Percentiles rank a stretch among this genome's conserved stretches.
phyloP scores from a whole-genome alignment of 2,113 vertebrate species.

The Tursiops truncatus region DNA sequence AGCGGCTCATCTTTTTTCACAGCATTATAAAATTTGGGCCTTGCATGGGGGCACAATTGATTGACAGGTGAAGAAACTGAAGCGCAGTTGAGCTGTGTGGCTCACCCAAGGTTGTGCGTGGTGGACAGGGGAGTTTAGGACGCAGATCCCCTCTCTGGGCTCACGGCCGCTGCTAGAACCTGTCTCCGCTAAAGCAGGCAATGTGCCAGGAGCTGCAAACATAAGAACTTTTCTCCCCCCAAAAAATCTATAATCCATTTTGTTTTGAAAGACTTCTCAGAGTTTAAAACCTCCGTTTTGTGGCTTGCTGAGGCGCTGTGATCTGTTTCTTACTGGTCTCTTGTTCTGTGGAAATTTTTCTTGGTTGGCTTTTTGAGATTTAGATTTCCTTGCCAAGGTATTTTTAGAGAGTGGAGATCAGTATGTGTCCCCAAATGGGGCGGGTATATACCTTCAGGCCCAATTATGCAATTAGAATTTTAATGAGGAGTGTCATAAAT shows the following conservation, averaged over 20 bases:
- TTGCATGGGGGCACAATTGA: not conserved
- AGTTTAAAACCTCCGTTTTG: conserved; percentile 53
- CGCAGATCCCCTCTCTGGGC: not conserved
- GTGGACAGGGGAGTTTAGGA: not conserved
- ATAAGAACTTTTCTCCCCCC: not conserved
- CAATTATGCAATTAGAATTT: conserved; percentile 74
- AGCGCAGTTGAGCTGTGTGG: not conserved
- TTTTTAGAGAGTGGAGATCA: conserved; percentile 73
- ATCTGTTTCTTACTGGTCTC: conserved; percentile 57
- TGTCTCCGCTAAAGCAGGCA: not conserved
- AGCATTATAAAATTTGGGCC: not conserved
- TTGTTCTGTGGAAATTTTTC: conserved; percentile 64
- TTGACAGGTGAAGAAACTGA: conserved; percentile 6
- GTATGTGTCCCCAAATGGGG: conserved; percentile 61
- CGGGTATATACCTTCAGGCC: conserved; percentile 68
- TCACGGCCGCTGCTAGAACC: not conserved
- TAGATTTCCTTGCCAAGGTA: conserved; percentile 62
- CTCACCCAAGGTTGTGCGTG: not conserved
- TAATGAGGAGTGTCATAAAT: conserved; percentile 70
- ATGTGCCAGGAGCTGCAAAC: not conserved
- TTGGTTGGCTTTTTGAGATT: conserved; percentile 59
- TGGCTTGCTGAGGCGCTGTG: conserved; percentile 34
- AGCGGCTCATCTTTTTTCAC: not conserved
- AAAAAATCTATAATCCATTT: not conserved
- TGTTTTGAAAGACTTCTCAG: conserved; percentile 51